Percentiles rank a stretch among this genome's conserved stretches.
These are phyloP conservation scores for Chiridota heheva DNA, from an alignment of 35 echinoderm and acorn worm species.

Conservation along the genomic window DNA sequence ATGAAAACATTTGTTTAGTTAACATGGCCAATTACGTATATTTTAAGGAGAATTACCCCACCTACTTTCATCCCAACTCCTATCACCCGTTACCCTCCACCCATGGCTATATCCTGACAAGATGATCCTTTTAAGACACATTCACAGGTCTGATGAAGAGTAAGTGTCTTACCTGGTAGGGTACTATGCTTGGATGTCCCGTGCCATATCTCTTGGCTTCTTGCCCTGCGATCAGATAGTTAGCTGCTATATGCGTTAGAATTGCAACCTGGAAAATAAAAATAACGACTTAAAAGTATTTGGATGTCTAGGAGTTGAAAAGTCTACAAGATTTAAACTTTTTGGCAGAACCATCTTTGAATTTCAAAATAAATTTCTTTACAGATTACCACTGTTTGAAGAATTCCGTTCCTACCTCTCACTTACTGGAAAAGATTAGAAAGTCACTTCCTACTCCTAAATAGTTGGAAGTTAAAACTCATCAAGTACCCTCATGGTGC, in stretches of 20 bases:
- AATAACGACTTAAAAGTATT: not conserved
- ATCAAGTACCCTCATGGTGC: too few relatives aligned
- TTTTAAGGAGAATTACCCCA: too few relatives aligned
- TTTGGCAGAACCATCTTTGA: not conserved
- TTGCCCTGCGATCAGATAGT: constrained; percentile 78
- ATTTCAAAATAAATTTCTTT: not conserved
- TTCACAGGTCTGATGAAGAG: not conserved
- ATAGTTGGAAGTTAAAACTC: too few relatives aligned
- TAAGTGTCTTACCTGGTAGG: constrained; percentile 73
- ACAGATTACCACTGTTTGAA: too few relatives aligned
- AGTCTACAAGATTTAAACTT: not conserved
- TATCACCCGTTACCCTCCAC: too few relatives aligned
- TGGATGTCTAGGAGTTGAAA: not conserved
- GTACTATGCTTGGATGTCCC: constrained; percentile 84
- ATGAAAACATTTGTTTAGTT: too few relatives aligned
- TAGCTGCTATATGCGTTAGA: constrained; percentile 71
- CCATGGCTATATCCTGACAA: not conserved
- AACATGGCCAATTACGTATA: too few relatives aligned
- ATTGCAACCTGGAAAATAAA: constrained; percentile 66
- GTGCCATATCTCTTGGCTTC: constrained; percentile 84
- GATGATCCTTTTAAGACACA: not conserved
- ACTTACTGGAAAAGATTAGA: too few relatives aligned
- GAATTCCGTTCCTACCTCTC: too few relatives aligned
- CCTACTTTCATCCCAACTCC: too few relatives aligned
- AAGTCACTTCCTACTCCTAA: too few relatives aligned